These are phyloP conservation scores for Crotalus tigris DNA, from an alignment of 2,113 vertebrate species.

Conservation along the genomic window DNA sequence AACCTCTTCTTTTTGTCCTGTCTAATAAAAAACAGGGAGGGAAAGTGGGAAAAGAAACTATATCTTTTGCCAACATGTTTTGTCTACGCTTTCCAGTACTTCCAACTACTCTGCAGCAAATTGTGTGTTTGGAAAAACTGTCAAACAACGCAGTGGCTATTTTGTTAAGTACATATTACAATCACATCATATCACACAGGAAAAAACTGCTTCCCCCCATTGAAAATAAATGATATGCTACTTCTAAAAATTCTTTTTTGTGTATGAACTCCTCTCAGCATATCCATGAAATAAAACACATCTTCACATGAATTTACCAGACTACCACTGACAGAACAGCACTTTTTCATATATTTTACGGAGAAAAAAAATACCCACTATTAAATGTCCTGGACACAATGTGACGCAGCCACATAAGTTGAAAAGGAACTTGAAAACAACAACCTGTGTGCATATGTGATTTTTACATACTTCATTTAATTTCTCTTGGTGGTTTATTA, in stretches of 20 bases:
- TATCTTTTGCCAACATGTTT: neutral
- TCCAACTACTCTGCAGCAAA: neutral
- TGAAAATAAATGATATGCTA: neutral
- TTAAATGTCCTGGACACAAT: neutral
- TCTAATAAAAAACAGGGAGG: neutral
- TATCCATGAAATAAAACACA: neutral
- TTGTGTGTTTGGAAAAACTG: neutral
- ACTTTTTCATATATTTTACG: slow-evolving; percentile 12
- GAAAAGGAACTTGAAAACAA: neutral
- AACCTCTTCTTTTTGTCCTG: neutral
- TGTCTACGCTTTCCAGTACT: neutral
- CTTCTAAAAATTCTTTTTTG: neutral
- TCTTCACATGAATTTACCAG: slow-evolving; percentile 24
- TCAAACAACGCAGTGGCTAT: neutral
- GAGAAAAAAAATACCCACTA: neutral
- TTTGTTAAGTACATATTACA: neutral
- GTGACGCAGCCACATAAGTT: neutral
- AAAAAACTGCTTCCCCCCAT: neutral
- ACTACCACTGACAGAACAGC: slow-evolving; percentile 23
- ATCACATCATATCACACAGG: neutral
- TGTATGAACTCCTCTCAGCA: slow-evolving; percentile 13
- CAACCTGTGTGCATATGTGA: neutral
- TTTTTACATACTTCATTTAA: neutral
- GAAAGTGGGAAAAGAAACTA: no score
- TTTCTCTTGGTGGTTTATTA: neutral